Evolutionary conservation across 2,888 invertebrate species (phyloP).

Genomic region (Mantis religiosa): DNA sequence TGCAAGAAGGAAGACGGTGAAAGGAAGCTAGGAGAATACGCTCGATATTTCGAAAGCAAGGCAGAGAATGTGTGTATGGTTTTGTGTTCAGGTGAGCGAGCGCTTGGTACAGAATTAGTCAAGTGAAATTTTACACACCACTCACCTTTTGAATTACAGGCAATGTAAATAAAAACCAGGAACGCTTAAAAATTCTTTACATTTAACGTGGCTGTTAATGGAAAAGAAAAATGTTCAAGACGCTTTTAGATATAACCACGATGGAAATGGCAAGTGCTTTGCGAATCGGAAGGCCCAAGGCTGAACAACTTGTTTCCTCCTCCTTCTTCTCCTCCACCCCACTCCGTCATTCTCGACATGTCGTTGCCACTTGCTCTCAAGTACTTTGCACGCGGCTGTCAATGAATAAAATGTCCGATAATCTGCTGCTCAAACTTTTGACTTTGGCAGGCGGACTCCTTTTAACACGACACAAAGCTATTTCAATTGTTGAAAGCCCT

Average conservation of each 20-base stretch:
- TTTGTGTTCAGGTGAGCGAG: not conserved
- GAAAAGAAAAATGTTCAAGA: not conserved
- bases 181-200: not conserved
- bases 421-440: not conserved
- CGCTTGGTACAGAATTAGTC: not conserved
- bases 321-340: not conserved
- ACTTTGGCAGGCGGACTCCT: not conserved
- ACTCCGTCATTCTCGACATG: not conserved
- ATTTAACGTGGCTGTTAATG: not conserved
- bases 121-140: not conserved
- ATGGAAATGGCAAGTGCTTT: not conserved
- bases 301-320: not conserved
- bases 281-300: not conserved
- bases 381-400: not conserved
- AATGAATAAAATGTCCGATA: not conserved
- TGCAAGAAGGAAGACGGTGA: not conserved
- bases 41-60: not conserved
- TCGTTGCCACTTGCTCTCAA: not conserved
- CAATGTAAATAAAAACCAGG: not conserved
- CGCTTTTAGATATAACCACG: not conserved
- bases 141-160: not conserved
- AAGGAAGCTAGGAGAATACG: not conserved
- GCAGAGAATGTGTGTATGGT: not conserved
- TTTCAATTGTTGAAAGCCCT: not conserved
- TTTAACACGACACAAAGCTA: not conserved